Percentiles rank a stretch among this genome's conserved stretches.
phyloP scores from a whole-genome alignment of 2,113 vertebrate genomes.

The Lynx canadensis region DNA sequence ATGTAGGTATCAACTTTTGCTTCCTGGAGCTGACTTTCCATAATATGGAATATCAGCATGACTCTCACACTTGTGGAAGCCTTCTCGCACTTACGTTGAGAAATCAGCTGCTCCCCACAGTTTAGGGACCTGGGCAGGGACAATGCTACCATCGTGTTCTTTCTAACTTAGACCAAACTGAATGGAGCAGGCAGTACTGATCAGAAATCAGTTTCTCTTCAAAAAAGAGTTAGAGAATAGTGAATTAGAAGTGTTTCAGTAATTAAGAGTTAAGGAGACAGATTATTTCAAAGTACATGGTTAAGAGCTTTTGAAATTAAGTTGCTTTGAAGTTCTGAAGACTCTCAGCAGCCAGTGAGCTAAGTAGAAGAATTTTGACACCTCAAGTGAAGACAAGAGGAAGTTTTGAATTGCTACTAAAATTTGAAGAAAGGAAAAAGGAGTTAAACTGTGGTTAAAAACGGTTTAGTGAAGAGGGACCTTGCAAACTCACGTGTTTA shows the following conservation, averaged over 20 bases:
- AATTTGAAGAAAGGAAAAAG: conserved; percentile 5
- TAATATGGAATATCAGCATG: not conserved
- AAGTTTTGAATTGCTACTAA: conserved; percentile 23
- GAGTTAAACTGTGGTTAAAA: not conserved
- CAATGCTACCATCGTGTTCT: not conserved
- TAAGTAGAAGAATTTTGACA: not conserved
- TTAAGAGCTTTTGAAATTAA: conserved; percentile 52
- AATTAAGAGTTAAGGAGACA: not conserved
- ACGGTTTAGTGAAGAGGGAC: not conserved
- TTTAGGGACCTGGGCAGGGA: not conserved
- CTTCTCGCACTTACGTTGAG: not conserved
- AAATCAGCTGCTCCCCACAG: not conserved
- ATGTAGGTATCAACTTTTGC: not conserved
- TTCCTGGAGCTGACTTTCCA: not conserved
- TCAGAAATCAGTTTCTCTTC: not conserved
- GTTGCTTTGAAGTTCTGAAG: conserved; percentile 15
- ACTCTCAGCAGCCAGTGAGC: not conserved
- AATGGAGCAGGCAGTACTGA: not conserved
- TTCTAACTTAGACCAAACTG: not conserved
- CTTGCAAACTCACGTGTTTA: not conserved
- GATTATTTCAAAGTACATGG: conserved; percentile 32
- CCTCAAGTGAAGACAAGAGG: not conserved
- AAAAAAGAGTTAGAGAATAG: not conserved
- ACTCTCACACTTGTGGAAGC: not conserved
- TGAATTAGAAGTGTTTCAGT: not conserved